phyloP scores from a whole-genome alignment of 2,113 vertebrate genomes.

The Mugil cephalus region DNA sequence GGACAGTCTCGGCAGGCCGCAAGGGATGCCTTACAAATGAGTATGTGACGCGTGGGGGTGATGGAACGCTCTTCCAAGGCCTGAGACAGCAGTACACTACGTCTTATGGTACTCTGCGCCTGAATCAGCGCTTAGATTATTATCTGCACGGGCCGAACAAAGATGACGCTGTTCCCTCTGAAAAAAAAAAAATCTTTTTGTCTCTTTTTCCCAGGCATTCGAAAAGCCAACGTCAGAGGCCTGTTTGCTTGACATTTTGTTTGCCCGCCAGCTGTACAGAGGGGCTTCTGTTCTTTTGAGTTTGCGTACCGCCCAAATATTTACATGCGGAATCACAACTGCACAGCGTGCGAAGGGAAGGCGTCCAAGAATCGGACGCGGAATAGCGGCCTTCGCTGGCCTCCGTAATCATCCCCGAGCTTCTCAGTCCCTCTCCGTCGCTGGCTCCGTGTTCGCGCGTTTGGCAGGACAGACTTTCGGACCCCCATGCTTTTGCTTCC shows the following conservation, averaged over 20 bases:
- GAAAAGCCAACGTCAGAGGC: slow-evolving; percentile 49
- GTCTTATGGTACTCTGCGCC: slow-evolving; percentile 34
- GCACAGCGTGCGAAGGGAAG: slow-evolving; percentile 63
- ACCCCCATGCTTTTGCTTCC: slow-evolving; percentile 53
- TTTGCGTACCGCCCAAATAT: slow-evolving; percentile 72
- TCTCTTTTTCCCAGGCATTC: slow-evolving; percentile 46
- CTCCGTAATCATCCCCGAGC: slow-evolving; percentile 47
- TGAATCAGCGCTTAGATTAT: slow-evolving; percentile 56
- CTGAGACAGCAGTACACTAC: slow-evolving; percentile 42
- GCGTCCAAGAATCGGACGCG: slow-evolving; percentile 44
- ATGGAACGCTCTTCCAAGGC: slow-evolving; percentile 52
- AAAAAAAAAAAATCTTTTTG: slow-evolving; percentile 5
- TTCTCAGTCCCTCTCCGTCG: slow-evolving; percentile 33
- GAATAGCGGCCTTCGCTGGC: slow-evolving; percentile 57
- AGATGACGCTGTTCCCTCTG: slow-evolving; percentile 51
- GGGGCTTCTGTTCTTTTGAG: slow-evolving; percentile 67
- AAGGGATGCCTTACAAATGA: slow-evolving; percentile 46
- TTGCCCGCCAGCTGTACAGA: slow-evolving; percentile 49
- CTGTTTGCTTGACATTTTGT: slow-evolving; percentile 66
- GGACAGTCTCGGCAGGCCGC: slow-evolving; percentile 33
- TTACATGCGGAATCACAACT: slow-evolving; percentile 73
- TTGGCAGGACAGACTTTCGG: slow-evolving; percentile 66
- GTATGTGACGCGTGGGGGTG: slow-evolving; percentile 32
- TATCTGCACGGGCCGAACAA: slow-evolving; percentile 54
- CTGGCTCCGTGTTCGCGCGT: slow-evolving; percentile 34